A percentile compares a stretch with the other conserved stretches of the same genome.
Evolutionary conservation across 1,140 invertebrate species (phyloP).

Genomic region (Aethina tumida): DNA sequence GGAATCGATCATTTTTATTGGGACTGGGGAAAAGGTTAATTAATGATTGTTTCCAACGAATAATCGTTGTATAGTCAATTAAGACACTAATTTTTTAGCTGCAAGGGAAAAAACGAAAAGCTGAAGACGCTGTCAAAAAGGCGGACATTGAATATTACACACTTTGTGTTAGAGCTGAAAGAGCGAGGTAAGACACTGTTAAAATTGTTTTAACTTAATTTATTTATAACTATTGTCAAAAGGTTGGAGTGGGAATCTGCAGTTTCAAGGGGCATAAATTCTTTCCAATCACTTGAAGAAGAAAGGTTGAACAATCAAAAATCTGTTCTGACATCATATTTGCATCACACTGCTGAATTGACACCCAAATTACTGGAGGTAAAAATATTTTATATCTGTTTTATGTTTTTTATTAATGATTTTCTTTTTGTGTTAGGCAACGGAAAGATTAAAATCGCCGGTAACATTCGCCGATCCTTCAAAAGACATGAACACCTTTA

Average conservation of each 20-base stretch:
- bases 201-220: no score
- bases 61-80: no score
- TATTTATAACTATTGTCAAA: slow-evolving; percentile 16
- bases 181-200: slow-evolving; percentile 52
- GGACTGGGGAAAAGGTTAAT: no score
- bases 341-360: slow-evolving; percentile 65
- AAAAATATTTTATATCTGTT: slow-evolving; percentile 9
- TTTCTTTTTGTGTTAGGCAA: slow-evolving; percentile 43
- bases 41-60: no score
- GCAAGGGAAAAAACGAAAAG: slow-evolving; percentile 79
- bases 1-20: no score
- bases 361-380: slow-evolving; percentile 57
- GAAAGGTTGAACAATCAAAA: slow-evolving; percentile 77
- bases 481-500: slow-evolving; percentile 59
- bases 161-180: slow-evolving; percentile 76
- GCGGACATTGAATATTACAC: slow-evolving; percentile 91
- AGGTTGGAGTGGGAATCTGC: slow-evolving; percentile 87
- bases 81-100: slow-evolving; percentile 56
- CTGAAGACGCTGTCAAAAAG: slow-evolving; percentile 81
- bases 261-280: slow-evolving; percentile 66
- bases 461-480: slow-evolving; percentile 60
- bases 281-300: slow-evolving; percentile 77
- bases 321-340: slow-evolving; percentile 64
- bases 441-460: slow-evolving; percentile 57
- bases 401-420: slow-evolving; percentile 1